A percentile compares a stretch with the other conserved stretches of the same genome.
phyloP scores from a whole-genome alignment of 1,140 invertebrate genomes.

The Xylocopa sonorina region DNA sequence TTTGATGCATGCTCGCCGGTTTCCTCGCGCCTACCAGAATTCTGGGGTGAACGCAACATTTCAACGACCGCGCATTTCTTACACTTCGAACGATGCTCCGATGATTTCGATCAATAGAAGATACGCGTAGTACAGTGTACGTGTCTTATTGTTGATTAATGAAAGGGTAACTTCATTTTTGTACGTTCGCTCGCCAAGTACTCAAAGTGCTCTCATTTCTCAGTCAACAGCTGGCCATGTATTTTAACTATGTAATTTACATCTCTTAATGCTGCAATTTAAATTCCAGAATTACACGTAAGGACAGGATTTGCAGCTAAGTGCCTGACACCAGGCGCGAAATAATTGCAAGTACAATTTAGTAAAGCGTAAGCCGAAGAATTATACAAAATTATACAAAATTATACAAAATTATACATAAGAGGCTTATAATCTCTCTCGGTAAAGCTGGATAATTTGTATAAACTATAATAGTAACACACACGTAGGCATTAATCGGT shows the following conservation, averaged over 20 bases:
- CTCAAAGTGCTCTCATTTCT: too few relatives aligned
- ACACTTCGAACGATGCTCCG: too few relatives aligned
- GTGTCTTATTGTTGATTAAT: too few relatives aligned
- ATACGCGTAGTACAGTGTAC: too few relatives aligned
- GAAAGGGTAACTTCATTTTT: too few relatives aligned
- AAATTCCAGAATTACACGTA: background rate
- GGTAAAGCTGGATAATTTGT: background rate
- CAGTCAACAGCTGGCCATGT: background rate
- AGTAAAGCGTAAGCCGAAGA: background rate
- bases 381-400: background rate
- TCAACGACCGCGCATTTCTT: background rate
- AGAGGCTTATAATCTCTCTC: background rate
- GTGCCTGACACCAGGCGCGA: background rate
- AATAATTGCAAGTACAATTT: background rate
- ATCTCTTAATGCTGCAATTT: background rate
- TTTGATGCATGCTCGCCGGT: slow-evolving; percentile 21
- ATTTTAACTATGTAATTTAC: background rate
- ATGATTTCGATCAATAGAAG: too few relatives aligned
- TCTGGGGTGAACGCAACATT: slow-evolving; percentile 2
- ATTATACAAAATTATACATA: background rate
- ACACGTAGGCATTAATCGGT: background rate
- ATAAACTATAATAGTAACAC: background rate
- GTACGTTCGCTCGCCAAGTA: too few relatives aligned
- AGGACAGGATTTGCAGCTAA: background rate
- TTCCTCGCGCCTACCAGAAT: slow-evolving; percentile 1